phyloP scores from a whole-genome alignment of 2,797 vertebrate genomes.

The Girardinus metallicus region DNA sequence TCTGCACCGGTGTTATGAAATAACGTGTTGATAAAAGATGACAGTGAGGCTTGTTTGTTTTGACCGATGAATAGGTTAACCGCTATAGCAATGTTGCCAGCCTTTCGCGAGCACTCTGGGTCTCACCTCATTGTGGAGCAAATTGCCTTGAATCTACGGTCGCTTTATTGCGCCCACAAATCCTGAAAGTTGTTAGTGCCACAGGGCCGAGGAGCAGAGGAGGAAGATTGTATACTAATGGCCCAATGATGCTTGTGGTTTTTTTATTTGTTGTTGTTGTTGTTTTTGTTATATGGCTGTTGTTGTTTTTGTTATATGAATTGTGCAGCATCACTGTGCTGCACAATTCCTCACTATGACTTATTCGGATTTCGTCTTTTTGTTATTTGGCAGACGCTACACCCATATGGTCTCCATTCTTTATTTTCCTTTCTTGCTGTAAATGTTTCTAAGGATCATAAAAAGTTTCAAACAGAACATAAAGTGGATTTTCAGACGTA shows the following conservation, averaged over 20 bases:
- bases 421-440: background rate
- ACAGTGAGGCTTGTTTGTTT: constrained; percentile 74
- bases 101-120: constrained; percentile 49
- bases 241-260: constrained; percentile 56
- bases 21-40: constrained; percentile 71
- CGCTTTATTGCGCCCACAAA: constrained; percentile 77
- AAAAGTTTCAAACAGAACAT: background rate
- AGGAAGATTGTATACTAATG: constrained; percentile 72
- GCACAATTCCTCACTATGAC: constrained; percentile 32
- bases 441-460: background rate
- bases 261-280: constrained; percentile 5
- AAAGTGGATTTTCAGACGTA: background rate
- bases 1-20: constrained; percentile 71
- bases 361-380: constrained; percentile 4
- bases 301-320: constrained; percentile 37
- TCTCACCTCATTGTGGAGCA: constrained; percentile 76
- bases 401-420: background rate
- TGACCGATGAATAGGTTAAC: constrained; percentile 78
- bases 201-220: constrained; percentile 58
- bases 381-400: constrained; percentile 37
- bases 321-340: constrained; percentile 26
- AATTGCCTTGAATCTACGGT: constrained; percentile 76
- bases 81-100: constrained; percentile 61
- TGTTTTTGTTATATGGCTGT: constrained; percentile 40
- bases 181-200: constrained; percentile 75